Evolutionary conservation across 2,888 invertebrate genomes (phyloP).

Genomic region (Octodonta nipae): DNA sequence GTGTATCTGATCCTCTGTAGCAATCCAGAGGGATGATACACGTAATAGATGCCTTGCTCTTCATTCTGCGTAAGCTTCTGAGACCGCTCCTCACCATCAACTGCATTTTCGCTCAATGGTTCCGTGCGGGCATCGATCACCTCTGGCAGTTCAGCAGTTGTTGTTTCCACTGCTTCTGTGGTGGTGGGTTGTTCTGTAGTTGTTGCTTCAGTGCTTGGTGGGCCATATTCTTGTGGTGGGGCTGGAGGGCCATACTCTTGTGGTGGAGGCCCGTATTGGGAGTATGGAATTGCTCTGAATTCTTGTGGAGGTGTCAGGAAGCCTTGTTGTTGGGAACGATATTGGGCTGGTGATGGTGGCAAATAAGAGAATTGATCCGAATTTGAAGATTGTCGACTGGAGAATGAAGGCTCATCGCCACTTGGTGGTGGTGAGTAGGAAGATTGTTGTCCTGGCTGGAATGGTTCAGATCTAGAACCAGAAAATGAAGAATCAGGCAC

Average conservation of each 20-base stretch:
- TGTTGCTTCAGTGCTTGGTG: conserved; percentile 3
- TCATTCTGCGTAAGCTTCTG: not conserved
- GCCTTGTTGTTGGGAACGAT: too few species aligned
- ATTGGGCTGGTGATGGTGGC: too few species aligned
- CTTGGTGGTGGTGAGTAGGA: too few species aligned
- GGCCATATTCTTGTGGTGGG: conserved; percentile 4
- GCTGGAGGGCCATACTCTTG: conserved; percentile 5
- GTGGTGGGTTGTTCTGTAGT: conserved; percentile 10
- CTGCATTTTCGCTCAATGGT: conserved; percentile 9
- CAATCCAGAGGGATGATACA: conserved; percentile 48
- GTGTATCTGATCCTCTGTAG: conserved; percentile 50
- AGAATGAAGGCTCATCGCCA: too few species aligned
- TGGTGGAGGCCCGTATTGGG: conserved; percentile 9
- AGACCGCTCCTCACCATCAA: not conserved
- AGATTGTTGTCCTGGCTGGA: too few species aligned
- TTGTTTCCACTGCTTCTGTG: conserved; percentile 22
- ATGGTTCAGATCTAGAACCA: too few species aligned
- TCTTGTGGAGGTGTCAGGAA: too few species aligned
- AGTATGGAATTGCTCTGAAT: too few species aligned
- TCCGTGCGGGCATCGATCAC: conserved; percentile 8
- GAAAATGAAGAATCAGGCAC: too few species aligned
- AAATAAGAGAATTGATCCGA: too few species aligned
- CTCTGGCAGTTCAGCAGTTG: conserved; percentile 16
- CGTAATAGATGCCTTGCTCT: conserved; percentile 46
- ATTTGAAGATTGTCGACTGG: too few species aligned